Percentiles rank a stretch among this genome's conserved stretches.
These are phyloP conservation scores for Thunnus maccoyii DNA, from an alignment of 2,113 vertebrate genomes.

Conservation along the genomic window DNA sequence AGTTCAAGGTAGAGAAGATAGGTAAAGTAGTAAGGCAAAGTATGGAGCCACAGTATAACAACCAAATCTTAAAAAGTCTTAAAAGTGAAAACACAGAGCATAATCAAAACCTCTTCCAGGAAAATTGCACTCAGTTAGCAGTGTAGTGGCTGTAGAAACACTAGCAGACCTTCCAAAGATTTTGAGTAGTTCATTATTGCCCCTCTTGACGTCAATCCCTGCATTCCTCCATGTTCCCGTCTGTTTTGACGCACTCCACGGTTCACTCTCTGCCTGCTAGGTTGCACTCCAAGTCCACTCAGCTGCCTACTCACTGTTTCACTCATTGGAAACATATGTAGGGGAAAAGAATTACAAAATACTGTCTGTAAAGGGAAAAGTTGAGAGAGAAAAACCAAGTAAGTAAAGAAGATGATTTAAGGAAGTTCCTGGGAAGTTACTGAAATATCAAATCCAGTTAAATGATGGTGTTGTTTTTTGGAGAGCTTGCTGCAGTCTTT, in stretches of 20 bases:
- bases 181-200: conserved; percentile 67
- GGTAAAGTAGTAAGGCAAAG: conserved; percentile 51
- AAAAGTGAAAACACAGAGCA: conserved; percentile 18
- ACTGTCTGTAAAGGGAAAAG: not conserved
- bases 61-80: not conserved
- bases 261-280: conserved; percentile 50
- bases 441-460: not conserved
- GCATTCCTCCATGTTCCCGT: conserved; percentile 69
- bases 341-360: conserved; percentile 9
- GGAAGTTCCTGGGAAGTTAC: not conserved
- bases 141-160: conserved; percentile 41
- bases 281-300: conserved; percentile 39
- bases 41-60: conserved; percentile 2
- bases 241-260: conserved; percentile 70
- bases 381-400: not conserved
- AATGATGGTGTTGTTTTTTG: not conserved
- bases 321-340: conserved; percentile 47
- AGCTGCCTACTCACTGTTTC: conserved; percentile 21
- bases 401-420: not conserved
- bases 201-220: conserved; percentile 77
- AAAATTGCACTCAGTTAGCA: conserved; percentile 23
- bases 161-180: conserved; percentile 46
- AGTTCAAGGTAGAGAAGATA: not conserved
- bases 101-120: conserved; percentile 10
- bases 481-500: not conserved